phyloP scores from a whole-genome alignment of 2,888 invertebrate species.

The Pasiphila rectangulata region DNA sequence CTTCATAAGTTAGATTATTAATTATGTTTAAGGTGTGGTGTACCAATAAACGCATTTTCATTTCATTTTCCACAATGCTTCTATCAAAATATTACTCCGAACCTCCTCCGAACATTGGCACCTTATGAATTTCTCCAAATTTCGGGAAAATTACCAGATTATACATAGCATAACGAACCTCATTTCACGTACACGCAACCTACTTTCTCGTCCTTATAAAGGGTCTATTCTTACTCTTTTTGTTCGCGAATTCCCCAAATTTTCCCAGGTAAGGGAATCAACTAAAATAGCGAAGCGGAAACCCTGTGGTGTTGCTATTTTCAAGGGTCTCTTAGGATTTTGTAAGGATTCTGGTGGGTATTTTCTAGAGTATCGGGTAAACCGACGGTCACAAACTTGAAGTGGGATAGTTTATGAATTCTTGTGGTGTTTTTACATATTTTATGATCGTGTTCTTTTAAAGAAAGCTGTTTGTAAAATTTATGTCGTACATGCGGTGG shows the following conservation, averaged over 20 bases:
- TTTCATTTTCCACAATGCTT: neutral
- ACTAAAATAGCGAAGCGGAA: conserved; percentile 30
- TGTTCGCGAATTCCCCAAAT: conserved; percentile 13
- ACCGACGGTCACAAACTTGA: conserved; percentile 11
- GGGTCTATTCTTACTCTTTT: conserved; percentile 4
- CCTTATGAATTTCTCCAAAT: neutral
- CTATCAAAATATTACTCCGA: neutral
- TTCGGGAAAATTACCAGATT: neutral
- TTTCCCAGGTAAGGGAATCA: conserved; percentile 32
- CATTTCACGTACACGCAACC: conserved; percentile 28
- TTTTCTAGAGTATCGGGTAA: conserved; percentile 28
- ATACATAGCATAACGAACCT: neutral
- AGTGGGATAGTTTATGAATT: too few species aligned
- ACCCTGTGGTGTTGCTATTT: conserved; percentile 30
- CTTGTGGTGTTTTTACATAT: too few species aligned
- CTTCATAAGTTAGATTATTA: too few species aligned
- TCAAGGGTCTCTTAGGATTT: conserved; percentile 31
- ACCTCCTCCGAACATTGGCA: neutral
- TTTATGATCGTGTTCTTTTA: too few species aligned
- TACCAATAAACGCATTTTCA: too few species aligned
- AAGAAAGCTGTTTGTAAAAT: too few species aligned
- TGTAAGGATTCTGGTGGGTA: conserved; percentile 27
- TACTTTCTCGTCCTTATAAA: conserved; percentile 7
- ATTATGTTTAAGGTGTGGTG: too few species aligned
- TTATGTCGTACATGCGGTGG: too few species aligned